Conservation (phyloP, 2,113 vertebrate genomes). For the Forbesichthys agassizii region DNA sequence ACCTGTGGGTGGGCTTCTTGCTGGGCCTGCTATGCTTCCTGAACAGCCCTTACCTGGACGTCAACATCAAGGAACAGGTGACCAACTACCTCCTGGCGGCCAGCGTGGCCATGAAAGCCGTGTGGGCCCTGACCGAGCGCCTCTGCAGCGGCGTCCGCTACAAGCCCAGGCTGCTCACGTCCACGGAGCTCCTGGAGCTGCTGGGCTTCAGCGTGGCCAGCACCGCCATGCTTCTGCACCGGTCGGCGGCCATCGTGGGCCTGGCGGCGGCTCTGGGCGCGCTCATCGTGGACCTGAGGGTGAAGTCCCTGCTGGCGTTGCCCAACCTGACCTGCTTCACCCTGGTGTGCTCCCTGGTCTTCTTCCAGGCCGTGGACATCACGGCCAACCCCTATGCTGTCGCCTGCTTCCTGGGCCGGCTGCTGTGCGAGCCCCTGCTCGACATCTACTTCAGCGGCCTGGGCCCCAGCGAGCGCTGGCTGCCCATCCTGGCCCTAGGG, state of each 20-base stretch:
- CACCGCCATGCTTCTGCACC: constrained; percentile 86
- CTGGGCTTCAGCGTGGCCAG: constrained; percentile 94
- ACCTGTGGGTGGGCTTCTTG: constrained; percentile 96
- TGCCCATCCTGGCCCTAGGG: constrained; percentile 87
- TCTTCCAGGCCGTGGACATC: constrained; percentile 87
- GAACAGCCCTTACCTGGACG: constrained; percentile 83
- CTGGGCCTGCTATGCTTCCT: constrained; percentile 95
- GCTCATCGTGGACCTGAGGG: constrained; percentile 91
- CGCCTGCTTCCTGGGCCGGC: constrained; percentile 90
- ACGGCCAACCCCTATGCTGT: constrained; percentile 88
- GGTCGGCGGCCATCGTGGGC: constrained; percentile 85
- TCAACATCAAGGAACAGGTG: constrained; percentile 87
- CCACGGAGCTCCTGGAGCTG: constrained; percentile 88
- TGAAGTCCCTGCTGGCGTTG: constrained; percentile 93
- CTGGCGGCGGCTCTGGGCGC: constrained; percentile 86
- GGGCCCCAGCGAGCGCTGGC: constrained; percentile 91
- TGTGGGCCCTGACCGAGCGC: constrained; percentile 88
- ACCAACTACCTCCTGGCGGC: constrained; percentile 90
- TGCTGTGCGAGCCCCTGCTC: constrained; percentile 90
- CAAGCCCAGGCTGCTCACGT: constrained; percentile 84
- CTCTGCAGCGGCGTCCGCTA: constrained; percentile 83
- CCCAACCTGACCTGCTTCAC: constrained; percentile 88
- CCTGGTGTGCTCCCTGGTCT: constrained; percentile 80
- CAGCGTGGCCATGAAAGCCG: constrained; percentile 81
- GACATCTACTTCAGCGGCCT: constrained; percentile 94